Evolutionary conservation across 2,113 vertebrate genomes (phyloP), one percentile per base, ranked within the genome.

Genomic region (Anolis carolinensis): DNA sequence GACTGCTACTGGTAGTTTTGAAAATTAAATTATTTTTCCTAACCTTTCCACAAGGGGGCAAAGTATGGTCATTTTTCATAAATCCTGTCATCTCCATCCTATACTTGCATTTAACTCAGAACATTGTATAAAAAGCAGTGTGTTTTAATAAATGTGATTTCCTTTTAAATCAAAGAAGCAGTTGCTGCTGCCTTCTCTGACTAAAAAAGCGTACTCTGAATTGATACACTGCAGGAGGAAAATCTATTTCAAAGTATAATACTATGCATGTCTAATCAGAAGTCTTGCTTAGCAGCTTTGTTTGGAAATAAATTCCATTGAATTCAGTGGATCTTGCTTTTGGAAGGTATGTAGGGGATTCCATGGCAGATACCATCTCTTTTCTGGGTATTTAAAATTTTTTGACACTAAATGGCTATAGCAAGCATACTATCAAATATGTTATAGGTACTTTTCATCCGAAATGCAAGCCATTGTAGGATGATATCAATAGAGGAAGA

Each of bases 11-110:
- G 34, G 11, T 5, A 65, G 4, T 21, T 4, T 62, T 21, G 32
- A 32, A 65, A 79, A 63, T 32, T 59, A 79, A 21, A 59, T 23
- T 4, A 4, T 23, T 21, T 18, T 74, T 72, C 48, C n/a, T 2
- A 0, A 2, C 0, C 2, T 0, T 0, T 6, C 93, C 95, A 88
- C 90, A 81, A 88, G 95, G 75, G 94, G 93, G 95, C 63, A 90
- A n/a, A 7, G 81, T 9, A 70, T 5, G 63, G n/a, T 68, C 44
- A 5, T 70, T 32, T 39, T 0, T 65, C 21, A 0, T 63, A 5
- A 36, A 27, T 1, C 1, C 6, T 30, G 27, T 67, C 59, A 36
- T 16, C 8, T 7, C 36, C 34, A 13, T 44, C 21, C 48, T 55
- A 20, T 36, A 67, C 27, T 4, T 20, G 11, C 55, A 63, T 44